Base-by-base conservation (phyloP, 2,113 vertebrate genomes). In the Budorcas taxicolor region DNA sequence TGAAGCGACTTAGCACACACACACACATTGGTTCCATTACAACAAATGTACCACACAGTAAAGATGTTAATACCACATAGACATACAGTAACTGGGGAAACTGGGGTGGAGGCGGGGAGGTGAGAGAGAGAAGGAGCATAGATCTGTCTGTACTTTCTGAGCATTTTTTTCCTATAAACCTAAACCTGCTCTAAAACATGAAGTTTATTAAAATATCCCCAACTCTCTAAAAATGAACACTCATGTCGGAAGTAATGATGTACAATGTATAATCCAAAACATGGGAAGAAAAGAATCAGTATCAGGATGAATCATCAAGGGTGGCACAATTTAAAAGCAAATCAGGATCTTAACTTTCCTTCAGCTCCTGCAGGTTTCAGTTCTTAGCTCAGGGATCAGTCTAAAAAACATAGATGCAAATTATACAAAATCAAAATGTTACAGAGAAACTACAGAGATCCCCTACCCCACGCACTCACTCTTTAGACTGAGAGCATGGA, bases 131-230 rank as follows among this genome's bases (percentile, higher is more conserved):
- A 87, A 74, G 53, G n/a, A 19, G 6, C 86, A 55, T 23, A 58
- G 1, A 89, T 50, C 31, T n/a, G 47, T 36, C 52, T 21, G 31
- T 25, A 76, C 17, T 43, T 91, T 74, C 10, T 53, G 6, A 87
- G 31, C 45, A 90, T 29, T 67, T 90, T 91, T 91, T 84, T 27
- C 67, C 83, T 88, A 87, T 36, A 60, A 62, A 91, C 50, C 47
- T 94, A 83, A 76, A 87, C 53, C 21, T 82, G 8, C n/a, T 95
- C n/a, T 90, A 80, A 88, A 90, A 71, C 86, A 57, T 40, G 78
- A 83, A 67, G 33, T 13, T 29, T 67, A 76, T 57, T 47, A 40
- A 88, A 84, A 95, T 93, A 83, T 3, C 43, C 45, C 58, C 84
- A 27, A 81, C 25, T 71, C 52, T 83, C 50, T 89, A 55, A 94